Conservation (phyloP, 2,797 vertebrate species). For the Lithobates sylvaticus region DNA sequence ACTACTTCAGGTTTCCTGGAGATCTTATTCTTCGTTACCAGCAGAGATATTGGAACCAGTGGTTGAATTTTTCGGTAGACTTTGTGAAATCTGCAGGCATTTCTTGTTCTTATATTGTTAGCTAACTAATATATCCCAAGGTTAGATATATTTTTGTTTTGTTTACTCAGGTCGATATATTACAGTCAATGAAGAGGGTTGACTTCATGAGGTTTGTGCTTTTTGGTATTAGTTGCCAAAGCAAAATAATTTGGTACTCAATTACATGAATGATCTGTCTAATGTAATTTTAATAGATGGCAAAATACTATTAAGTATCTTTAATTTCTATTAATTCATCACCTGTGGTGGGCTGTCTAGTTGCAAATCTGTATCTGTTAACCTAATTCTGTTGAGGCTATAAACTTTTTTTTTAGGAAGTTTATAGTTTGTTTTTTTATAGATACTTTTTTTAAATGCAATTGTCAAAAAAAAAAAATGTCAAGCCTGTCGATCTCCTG, state of each 20-base stretch:
- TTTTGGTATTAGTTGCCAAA: slow-evolving; percentile 52
- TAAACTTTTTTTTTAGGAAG: too few species aligned
- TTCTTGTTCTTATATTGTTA: background rate
- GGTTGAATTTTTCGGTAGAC: too few species aligned
- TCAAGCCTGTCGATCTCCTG: too few species aligned
- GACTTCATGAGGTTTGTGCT: slow-evolving; percentile 19
- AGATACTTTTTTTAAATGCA: too few species aligned
- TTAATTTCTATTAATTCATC: background rate
- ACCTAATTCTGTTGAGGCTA: too few species aligned
- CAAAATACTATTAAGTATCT: background rate
- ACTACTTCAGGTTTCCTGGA: too few species aligned
- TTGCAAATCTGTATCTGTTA: background rate
- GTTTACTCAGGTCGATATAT: slow-evolving; percentile 44
- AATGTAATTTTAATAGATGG: background rate
- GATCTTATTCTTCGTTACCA: too few species aligned
- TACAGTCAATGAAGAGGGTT: slow-evolving; percentile 46
- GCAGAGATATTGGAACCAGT: too few species aligned
- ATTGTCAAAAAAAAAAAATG: too few species aligned
- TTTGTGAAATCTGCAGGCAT: too few species aligned
- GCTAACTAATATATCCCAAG: background rate
- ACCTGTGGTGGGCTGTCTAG: background rate
- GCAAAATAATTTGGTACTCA: slow-evolving; percentile 30
- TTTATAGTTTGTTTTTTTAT: too few species aligned
- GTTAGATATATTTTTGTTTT: slow-evolving; percentile 51
- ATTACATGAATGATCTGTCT: background rate